Base-by-base conservation (phyloP, 2,888 invertebrate species). In the Ctena decussata region DNA sequence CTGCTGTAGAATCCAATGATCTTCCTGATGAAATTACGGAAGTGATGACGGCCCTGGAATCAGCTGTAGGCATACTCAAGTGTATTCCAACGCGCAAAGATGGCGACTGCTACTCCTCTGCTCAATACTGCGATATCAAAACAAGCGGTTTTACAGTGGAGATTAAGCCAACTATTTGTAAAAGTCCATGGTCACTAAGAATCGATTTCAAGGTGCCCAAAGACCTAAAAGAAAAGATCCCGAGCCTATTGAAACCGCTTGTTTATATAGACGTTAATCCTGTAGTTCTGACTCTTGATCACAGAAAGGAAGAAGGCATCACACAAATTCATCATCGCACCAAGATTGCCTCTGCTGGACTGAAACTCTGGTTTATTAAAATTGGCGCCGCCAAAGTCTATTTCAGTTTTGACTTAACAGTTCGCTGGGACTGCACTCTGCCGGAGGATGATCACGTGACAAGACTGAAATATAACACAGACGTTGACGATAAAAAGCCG, bases 191-290 rank as follows among this genome's bases (percentile, higher is more conserved):
- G 70, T 12, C 18, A 18, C 3, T 70, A 30, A 70, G 18, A 30
- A 35, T 70, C 18, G 70, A 70, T 21, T 70, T 70, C 70, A 70
- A 70, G 18, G 2, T 70, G 21, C 70, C 70, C 18, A 35, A 70
- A 39, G 70, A 70, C 18, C 12, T 70, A 12, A 35, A 70, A 21
- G 18, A 32, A 35, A 35, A 39, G 39, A 6, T 70, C 15, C 70
- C 70, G 3, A 18, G 70, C 35, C 27, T 70, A 12, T 0, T 35
- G 0, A 37, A 30, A 70, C 35, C 11, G 3, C 35, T 70, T 0
- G 35, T 5, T 70, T 70, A 24, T 70, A 21, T 39, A 21, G 39
- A 70, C 35, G 70, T 70, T 18, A 30, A 70, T 15, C 70, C 70
- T 24, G 35, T 70, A 32, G 37, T 70, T 15, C 37, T 70, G 15